phyloP scores from a whole-genome alignment of 2,797 vertebrate species.

The Lagorchestes hirsutus region DNA sequence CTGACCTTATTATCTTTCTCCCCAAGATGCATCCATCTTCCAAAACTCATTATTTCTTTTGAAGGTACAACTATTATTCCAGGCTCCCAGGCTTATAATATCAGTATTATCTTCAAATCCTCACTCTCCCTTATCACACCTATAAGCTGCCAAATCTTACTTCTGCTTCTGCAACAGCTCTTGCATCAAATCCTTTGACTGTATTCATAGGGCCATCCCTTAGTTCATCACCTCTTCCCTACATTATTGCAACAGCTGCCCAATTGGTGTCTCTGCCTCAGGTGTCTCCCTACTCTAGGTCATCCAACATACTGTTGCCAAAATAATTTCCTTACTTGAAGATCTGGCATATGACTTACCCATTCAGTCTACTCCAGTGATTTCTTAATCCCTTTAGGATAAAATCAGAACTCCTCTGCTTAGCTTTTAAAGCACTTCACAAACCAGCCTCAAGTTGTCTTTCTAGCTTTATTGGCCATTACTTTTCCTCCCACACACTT shows the following conservation, averaged over 20 bases:
- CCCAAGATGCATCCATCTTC: background rate
- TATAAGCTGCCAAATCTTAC: background rate
- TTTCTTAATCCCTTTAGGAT: background rate
- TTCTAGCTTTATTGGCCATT: background rate
- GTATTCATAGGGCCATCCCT: background rate
- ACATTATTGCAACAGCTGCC: background rate
- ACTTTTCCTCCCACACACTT: background rate
- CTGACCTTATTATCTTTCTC: background rate
- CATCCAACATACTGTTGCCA: background rate
- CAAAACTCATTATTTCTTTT: background rate
- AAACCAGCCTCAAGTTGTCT: background rate
- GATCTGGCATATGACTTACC: background rate
- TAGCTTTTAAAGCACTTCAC: background rate
- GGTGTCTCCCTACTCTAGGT: background rate
- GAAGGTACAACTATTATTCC: background rate
- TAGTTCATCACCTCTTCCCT: background rate
- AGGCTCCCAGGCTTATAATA: background rate
- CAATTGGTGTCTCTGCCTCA: background rate
- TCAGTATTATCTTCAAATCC: background rate
- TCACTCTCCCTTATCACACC: no score
- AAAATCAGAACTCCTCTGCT: background rate
- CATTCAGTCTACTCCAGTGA: background rate
- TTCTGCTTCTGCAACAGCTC: background rate
- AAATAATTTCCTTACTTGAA: background rate
- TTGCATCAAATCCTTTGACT: background rate